Conservation (phyloP, 2,113 vertebrate genomes). For the Aegithalos caudatus region DNA sequence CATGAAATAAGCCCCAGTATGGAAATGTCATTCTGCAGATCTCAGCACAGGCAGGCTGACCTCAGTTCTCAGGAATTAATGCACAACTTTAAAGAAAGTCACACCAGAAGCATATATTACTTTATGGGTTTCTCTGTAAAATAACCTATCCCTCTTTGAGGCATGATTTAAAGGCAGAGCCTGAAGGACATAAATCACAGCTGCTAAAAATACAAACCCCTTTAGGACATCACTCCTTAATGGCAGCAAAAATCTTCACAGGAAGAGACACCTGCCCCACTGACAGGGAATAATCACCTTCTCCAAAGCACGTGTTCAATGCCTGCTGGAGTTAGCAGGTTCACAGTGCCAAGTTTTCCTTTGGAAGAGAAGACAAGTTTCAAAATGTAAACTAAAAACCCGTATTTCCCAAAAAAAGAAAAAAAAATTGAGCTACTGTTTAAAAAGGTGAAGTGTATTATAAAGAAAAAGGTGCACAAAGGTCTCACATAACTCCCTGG, state of each 20-base stretch:
- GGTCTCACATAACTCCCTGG: not conserved
- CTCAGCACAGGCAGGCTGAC: conserved; percentile 45
- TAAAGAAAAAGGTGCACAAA: not conserved
- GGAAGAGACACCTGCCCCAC: conserved; percentile 27
- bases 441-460: not conserved
- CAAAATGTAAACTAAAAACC: not conserved
- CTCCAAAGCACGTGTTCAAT: not conserved
- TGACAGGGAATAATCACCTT: conserved; percentile 56
- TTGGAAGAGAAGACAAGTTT: not conserved
- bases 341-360: not conserved
- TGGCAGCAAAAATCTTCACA: conserved; percentile 48
- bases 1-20: not conserved
- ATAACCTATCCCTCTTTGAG: conserved; percentile 51
- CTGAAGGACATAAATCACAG: conserved; percentile 32
- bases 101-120: conserved; percentile 51
- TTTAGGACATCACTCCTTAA: conserved; percentile 43
- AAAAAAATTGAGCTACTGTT: not conserved
- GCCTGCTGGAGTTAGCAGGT: conserved; percentile 18
- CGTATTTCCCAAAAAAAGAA: not conserved
- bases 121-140: conserved; percentile 35
- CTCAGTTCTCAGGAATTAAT: conserved; percentile 41
- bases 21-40: conserved; percentile 35
- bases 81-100: conserved; percentile 54
- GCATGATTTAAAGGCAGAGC: conserved; percentile 48
- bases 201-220: conserved; percentile 56